Conservation (phyloP, 2,888 invertebrate genomes). For the Drosophila infuscata region DNA sequence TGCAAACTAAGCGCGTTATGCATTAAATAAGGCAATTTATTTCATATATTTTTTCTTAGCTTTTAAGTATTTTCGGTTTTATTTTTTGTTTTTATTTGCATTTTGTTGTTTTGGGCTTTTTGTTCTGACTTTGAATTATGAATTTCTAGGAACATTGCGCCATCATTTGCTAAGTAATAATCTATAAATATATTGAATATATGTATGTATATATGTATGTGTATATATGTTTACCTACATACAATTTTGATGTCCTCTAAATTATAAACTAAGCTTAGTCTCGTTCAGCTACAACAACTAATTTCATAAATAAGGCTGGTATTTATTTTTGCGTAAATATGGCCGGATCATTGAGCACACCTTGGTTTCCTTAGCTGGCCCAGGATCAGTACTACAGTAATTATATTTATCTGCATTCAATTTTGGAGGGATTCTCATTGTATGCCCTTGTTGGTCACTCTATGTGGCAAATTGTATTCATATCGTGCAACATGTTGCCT, state of each 20-base stretch:
- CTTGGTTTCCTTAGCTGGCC: slow-evolving; percentile 28
- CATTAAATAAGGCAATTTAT: slow-evolving; percentile 75
- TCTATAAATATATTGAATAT: slow-evolving; percentile 56
- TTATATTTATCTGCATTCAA: slow-evolving; percentile 36
- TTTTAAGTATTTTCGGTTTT: slow-evolving; percentile 7
- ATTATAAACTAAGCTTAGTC: slow-evolving; percentile 73
- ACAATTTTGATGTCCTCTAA: slow-evolving; percentile 64
- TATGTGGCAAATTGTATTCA: neutral
- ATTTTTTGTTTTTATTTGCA: slow-evolving; percentile 6
- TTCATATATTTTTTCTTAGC: slow-evolving; percentile 13
- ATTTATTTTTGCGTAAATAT: slow-evolving; percentile 27
- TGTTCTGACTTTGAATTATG: slow-evolving; percentile 41
- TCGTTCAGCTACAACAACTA: slow-evolving; percentile 70
- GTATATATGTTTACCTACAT: slow-evolving; percentile 28
- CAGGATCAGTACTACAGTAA: slow-evolving; percentile 49
- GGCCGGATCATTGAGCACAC: slow-evolving; percentile 33
- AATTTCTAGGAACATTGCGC: slow-evolving; percentile 72
- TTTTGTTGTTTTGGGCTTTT: slow-evolving; percentile 16
- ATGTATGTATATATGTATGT: slow-evolving; percentile 15
- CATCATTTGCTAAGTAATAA: slow-evolving; percentile 56
- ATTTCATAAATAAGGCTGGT: slow-evolving; percentile 78
- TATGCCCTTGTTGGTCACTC: slow-evolving; percentile 20
- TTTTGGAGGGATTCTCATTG: slow-evolving; percentile 68
- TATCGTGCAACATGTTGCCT: neutral
- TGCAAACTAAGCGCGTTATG: slow-evolving; percentile 75